These are phyloP conservation scores for Rhinolophus ferrumequinum DNA, from an alignment of 2,113 vertebrate species.

Conservation along the genomic window DNA sequence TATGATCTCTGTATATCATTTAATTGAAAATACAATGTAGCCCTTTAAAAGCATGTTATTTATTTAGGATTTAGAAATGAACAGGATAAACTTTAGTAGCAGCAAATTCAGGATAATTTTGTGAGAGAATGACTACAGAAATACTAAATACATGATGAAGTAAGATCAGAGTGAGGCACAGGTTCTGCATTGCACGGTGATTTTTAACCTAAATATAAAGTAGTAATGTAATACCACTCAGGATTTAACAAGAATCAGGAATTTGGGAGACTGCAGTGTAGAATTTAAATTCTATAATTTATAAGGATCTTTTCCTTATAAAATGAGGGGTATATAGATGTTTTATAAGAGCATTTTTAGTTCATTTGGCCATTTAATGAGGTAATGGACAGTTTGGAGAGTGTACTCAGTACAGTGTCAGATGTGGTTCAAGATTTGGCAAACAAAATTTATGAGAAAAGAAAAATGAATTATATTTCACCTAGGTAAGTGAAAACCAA, in stretches of 20 bases:
- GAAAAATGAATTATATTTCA: conserved; percentile 37
- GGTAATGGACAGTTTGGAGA: neutral
- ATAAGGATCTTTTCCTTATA: neutral
- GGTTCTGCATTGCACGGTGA: neutral
- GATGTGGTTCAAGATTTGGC: neutral
- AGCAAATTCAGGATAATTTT: conserved; percentile 51
- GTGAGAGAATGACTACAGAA: conserved; percentile 29
- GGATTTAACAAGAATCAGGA: neutral
- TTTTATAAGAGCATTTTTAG: neutral
- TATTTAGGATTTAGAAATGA: conserved; percentile 49
- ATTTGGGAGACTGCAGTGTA: neutral
- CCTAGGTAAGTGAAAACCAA: conserved; percentile 9
- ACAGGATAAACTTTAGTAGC: neutral
- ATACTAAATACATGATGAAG: neutral
- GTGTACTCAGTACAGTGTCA: neutral
- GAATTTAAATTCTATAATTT: neutral
- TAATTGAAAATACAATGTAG: conserved; percentile 28
- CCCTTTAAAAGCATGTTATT: conserved; percentile 21
- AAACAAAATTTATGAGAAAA: neutral
- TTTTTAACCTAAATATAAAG: neutral
- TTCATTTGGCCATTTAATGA: neutral
- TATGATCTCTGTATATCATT: neutral
- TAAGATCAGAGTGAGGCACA: neutral
- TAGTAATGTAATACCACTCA: neutral
- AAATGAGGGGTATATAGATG: neutral